These are phyloP conservation scores for Himalopsyche phryganea DNA, from an alignment of 1,140 invertebrate species.

Conservation along the genomic window DNA sequence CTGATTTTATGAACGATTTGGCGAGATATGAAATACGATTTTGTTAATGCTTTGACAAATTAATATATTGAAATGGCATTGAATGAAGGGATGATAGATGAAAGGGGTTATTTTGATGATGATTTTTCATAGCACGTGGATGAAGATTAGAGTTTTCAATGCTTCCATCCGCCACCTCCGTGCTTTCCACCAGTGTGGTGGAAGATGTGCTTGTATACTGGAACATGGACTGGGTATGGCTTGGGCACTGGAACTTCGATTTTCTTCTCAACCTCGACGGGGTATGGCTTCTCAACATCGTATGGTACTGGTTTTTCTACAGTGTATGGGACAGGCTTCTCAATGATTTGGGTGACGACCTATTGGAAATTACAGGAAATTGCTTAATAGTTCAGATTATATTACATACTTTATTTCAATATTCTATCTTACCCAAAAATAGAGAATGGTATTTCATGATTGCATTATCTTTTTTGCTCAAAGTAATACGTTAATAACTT, in stretches of 20 bases:
- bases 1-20: too few relatives aligned
- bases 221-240: constrained; percentile 75
- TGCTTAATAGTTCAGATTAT: neutral
- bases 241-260: constrained; percentile 72
- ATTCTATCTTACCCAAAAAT: too few relatives aligned
- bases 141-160: constrained; percentile 37
- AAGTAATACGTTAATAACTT: too few relatives aligned
- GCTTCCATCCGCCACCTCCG: constrained; percentile 47
- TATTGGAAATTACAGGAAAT: constrained; percentile 32
- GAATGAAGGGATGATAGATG: too few relatives aligned
- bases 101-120: too few relatives aligned
- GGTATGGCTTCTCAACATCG: constrained; percentile 72
- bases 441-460: too few relatives aligned
- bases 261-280: constrained; percentile 73
- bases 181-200: constrained; percentile 55
- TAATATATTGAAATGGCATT: too few relatives aligned
- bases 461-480: too few relatives aligned
- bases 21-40: too few relatives aligned
- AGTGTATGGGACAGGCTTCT: constrained; percentile 71
- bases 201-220: constrained; percentile 77
- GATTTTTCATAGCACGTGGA: neutral
- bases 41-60: too few relatives aligned
- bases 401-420: too few relatives aligned
- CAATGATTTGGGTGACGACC: constrained; percentile 61
- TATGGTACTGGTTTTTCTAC: constrained; percentile 75